Evolutionary conservation across 2,797 vertebrate species (phyloP).

Genomic region (Percopsis omiscomaycus): DNA sequence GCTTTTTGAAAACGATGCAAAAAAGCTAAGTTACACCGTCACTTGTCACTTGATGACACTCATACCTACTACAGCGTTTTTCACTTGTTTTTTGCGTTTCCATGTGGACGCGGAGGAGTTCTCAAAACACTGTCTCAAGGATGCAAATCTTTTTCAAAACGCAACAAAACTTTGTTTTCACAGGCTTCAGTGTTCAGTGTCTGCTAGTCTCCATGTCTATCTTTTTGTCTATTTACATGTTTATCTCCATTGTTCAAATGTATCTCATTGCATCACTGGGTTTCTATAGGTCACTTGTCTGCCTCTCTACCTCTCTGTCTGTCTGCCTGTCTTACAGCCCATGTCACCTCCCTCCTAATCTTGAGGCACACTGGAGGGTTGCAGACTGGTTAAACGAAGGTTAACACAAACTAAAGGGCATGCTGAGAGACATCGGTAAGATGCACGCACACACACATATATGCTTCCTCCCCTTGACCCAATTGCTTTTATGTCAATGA

Average conservation of each 20-base stretch:
- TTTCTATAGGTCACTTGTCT: constrained; percentile 28
- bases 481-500: constrained; percentile 36
- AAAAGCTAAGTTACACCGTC: no score
- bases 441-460: neutral
- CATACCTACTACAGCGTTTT: no score
- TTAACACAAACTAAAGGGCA: neutral
- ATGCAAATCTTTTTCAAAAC: no score
- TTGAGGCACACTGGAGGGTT: constrained; percentile 1
- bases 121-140: no score
- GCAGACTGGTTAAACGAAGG: constrained; percentile 10
- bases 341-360: constrained; percentile 41
- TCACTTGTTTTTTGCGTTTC: no score
- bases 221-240: neutral
- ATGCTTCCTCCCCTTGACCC: constrained; percentile 17
- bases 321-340: constrained; percentile 28
- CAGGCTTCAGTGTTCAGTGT: no score
- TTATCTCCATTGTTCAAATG: constrained; percentile 7
- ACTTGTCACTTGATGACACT: no score
- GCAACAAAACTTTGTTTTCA: no score
- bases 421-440: neutral
- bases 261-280: neutral
- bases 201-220: neutral
- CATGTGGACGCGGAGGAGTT: no score
- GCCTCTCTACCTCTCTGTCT: constrained; percentile 33
- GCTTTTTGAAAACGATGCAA: no score